Base-by-base conservation (phyloP, 2,888 invertebrate genomes). In the Perizoma flavofasciatum region DNA sequence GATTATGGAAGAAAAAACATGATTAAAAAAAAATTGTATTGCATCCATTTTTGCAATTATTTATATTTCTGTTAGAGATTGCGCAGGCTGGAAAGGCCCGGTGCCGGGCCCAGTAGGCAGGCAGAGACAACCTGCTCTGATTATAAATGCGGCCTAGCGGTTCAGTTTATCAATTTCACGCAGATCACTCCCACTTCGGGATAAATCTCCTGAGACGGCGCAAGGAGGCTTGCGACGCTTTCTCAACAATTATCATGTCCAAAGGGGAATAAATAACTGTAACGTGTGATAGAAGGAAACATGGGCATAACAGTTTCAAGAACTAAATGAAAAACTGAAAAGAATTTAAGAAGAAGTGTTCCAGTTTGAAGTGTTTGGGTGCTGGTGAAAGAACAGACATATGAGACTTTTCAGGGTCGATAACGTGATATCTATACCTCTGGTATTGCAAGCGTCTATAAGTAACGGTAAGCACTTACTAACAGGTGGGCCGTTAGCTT, bases 81-180 rank as follows among this genome's bases (percentile, higher is more conserved):
- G 39, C 7, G 39, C 39, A 7, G 7, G 7, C 5, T 10, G n/a
- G n/a, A n/a, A 41, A 9, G 10, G 41, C 5, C 10, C 9, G 5
- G 10, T n/a, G 5, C 41, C 41, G 41, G n/a, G 22, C 22, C 22
- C 5, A 9, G 10, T n/a, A 9, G 5, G n/a, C 41, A 5, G 41
- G 7, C 7, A 9, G 39, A 39, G 39, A 7, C 41, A 41, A 41
- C 41, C 41, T 3, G 41, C 41, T 41, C 4, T 41, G 4, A n/a
- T 5, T 41, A 6, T 41, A 10, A 41, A 41, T n/a, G 41, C 10
- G 10, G 8, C 7, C 7, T 45, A 7, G 5, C 8, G 43, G 33
- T 9, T 37, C 48, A 51, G 62, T 58, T 62, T 58, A 58, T 52
- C 58, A 62, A 62, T 58, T 58, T 62, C 55, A 58, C 62, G 58